phyloP scores from a whole-genome alignment of 2,113 vertebrate genomes.

The Paradisaea rubra region DNA sequence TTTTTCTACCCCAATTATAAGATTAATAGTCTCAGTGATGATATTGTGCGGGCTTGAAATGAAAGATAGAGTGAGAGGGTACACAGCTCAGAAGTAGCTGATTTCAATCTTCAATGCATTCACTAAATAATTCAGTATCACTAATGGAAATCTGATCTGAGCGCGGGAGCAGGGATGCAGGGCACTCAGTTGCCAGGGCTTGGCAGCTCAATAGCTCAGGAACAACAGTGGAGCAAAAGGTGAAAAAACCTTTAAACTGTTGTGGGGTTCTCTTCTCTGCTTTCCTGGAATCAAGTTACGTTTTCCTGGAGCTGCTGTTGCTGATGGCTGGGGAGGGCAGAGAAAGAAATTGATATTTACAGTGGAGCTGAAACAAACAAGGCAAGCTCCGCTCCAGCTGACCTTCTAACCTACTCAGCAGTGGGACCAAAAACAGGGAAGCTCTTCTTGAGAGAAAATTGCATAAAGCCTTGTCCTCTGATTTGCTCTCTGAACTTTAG shows the following conservation, averaged over 20 bases:
- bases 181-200: conserved; percentile 7
- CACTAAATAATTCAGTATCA: conserved; percentile 75
- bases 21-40: not conserved
- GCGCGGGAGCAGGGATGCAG: not conserved
- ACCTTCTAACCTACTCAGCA: not conserved
- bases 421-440: not conserved
- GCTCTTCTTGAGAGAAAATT: not conserved
- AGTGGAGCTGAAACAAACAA: conserved; percentile 14
- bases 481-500: not conserved
- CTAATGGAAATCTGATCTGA: conserved; percentile 71
- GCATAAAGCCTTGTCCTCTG: not conserved
- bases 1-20: not conserved
- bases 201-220: conserved; percentile 43
- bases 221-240: conserved; percentile 49
- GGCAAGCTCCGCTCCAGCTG: not conserved
- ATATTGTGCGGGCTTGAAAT: not conserved
- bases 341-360: conserved; percentile 60
- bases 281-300: conserved; percentile 28
- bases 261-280: not conserved
- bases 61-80: conserved; percentile 3
- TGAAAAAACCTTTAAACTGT: conserved; percentile 58
- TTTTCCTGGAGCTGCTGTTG: conserved; percentile 34
- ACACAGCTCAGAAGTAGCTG: not conserved
- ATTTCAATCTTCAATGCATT: conserved; percentile 35
- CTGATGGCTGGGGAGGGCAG: not conserved